A percentile compares a stretch with the other conserved stretches of the same genome.
Conservation (phyloP, 2,888 invertebrate species). For the Teinopalpus imperialis region DNA sequence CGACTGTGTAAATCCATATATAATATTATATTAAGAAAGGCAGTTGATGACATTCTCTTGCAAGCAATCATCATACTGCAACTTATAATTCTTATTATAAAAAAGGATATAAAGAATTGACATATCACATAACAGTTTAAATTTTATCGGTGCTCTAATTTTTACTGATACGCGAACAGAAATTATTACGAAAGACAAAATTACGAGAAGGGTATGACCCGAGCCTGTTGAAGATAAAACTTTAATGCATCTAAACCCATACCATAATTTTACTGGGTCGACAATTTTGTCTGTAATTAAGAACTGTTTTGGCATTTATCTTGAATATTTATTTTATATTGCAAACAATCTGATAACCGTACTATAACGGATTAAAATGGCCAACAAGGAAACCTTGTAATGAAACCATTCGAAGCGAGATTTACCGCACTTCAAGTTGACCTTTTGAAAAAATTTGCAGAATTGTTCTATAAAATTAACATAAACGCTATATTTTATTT, state of each 20-base stretch:
- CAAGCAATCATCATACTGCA: too few relatives aligned
- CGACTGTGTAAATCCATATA: too few relatives aligned
- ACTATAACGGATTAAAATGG: not conserved
- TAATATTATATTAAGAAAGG: too few relatives aligned
- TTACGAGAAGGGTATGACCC: conserved; percentile 11
- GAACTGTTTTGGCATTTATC: not conserved
- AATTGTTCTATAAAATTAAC: conserved; percentile 17
- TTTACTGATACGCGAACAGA: conserved; percentile 11
- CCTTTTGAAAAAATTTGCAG: conserved; percentile 2
- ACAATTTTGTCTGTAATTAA: not conserved
- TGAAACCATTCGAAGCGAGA: not conserved
- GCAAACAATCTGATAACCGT: not conserved
- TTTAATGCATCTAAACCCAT: conserved; percentile 41
- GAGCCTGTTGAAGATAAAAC: conserved; percentile 27
- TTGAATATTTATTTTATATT: not conserved
- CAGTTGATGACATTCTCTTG: too few relatives aligned
- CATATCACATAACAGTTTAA: not conserved
- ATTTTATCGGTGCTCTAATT: conserved; percentile 10
- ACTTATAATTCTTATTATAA: too few relatives aligned
- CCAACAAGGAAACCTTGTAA: not conserved
- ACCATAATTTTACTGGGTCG: conserved; percentile 37
- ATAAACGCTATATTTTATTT: conserved; percentile 22
- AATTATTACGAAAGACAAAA: conserved; percentile 11
- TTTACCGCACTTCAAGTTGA: not conserved
- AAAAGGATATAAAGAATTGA: too few relatives aligned